A percentile compares a stretch with the other conserved stretches of the same genome.
Conservation (phyloP, 2,797 vertebrate species). For the Antrozous pallidus region DNA sequence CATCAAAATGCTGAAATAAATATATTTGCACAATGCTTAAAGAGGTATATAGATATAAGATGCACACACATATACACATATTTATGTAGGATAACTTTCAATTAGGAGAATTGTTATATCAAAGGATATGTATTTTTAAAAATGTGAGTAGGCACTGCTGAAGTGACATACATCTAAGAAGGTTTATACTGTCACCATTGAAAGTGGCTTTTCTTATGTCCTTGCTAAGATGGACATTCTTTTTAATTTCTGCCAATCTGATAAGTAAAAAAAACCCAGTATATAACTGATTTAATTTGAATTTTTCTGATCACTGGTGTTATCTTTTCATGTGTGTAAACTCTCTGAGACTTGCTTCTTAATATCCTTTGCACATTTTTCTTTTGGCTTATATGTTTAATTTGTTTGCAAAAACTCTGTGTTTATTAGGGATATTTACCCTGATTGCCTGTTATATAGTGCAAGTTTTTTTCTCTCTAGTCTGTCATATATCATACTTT, state of each 20-base stretch:
- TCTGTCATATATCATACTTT: constrained; percentile 53
- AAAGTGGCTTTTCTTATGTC: constrained; percentile 7
- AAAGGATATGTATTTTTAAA: constrained; percentile 10
- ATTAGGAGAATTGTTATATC: neutral
- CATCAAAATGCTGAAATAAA: neutral
- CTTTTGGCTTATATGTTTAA: constrained; percentile 29
- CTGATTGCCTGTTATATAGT: constrained; percentile 2
- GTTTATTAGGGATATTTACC: constrained; percentile 28
- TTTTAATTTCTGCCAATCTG: constrained; percentile 17
- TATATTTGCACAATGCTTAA: neutral
- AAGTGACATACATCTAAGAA: neutral
- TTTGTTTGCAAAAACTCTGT: constrained; percentile 24
- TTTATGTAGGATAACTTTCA: constrained; percentile 29
- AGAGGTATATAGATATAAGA: neutral
- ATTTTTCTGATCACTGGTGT: constrained; percentile 3
- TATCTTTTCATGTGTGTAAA: constrained; percentile 1
- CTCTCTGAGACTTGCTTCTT: neutral
- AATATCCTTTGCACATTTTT: constrained; percentile 26
- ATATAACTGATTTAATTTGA: constrained; percentile 19
- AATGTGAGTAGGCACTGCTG: neutral
- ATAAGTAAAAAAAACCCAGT: neutral
- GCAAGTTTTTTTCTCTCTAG: neutral
- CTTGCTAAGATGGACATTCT: neutral
- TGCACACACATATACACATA: neutral
- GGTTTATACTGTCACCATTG: neutral